Percentiles rank a stretch among this genome's conserved stretches.
phyloP scores from a whole-genome alignment of 2,888 invertebrate species.

The Noctua fimbriata region DNA sequence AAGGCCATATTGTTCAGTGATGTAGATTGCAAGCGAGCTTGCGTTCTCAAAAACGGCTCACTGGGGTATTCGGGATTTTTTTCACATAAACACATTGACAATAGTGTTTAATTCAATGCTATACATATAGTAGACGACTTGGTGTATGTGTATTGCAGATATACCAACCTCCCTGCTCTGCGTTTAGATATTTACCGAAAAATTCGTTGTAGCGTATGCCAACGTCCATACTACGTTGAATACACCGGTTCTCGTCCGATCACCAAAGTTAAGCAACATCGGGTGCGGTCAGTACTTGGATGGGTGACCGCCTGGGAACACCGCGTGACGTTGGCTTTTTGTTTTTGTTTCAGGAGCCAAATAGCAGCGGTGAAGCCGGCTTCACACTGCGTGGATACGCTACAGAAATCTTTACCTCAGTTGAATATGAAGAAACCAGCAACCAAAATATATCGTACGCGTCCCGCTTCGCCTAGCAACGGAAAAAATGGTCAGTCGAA shows the following conservation, averaged over 20 bases:
- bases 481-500: constrained; percentile 77
- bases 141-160: too few species aligned
- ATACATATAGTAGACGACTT: too few species aligned
- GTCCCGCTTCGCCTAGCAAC: constrained; percentile 71
- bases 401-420: constrained; percentile 83
- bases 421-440: constrained; percentile 68
- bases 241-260: constrained; percentile 87
- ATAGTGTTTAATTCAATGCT: background rate
- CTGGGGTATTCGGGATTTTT: background rate
- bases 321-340: constrained; percentile 81
- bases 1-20: too few species aligned
- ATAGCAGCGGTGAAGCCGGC: constrained; percentile 85
- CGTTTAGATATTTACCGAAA: background rate
- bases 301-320: constrained; percentile 85
- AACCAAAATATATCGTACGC: constrained; percentile 69
- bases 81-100: background rate
- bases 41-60: background rate
- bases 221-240: constrained; percentile 73
- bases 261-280: constrained; percentile 88
- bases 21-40: too few species aligned
- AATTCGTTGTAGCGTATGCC: background rate
- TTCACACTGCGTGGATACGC: constrained; percentile 84
- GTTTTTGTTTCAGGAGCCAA: constrained; percentile 69
- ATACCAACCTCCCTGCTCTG: background rate
- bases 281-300: constrained; percentile 86